These are phyloP conservation scores for Poeciliopsis paucimaculata DNA, from an alignment of 2,797 vertebrate species.

Conservation along the genomic window DNA sequence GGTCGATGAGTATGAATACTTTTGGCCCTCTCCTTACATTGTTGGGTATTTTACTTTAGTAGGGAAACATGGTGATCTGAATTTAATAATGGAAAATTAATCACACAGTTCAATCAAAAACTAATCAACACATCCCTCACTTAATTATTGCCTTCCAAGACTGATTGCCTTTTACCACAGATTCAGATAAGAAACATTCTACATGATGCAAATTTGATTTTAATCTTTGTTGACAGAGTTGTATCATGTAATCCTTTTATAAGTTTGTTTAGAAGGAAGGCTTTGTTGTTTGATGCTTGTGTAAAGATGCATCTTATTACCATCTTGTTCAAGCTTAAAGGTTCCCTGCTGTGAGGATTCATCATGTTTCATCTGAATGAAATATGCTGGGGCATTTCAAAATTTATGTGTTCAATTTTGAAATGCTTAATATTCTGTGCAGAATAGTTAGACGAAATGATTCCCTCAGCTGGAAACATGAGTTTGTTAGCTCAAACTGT, in stretches of 20 bases:
- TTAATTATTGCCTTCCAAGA: slow-evolving; percentile 33
- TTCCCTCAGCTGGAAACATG: neutral
- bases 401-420: slow-evolving; percentile 27
- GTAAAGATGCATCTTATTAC: slow-evolving; percentile 68
- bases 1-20: neutral
- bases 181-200: slow-evolving; percentile 61
- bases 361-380: slow-evolving; percentile 41
- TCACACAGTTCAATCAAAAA: slow-evolving; percentile 42
- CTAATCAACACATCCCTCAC: slow-evolving; percentile 34
- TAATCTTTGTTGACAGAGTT: slow-evolving; percentile 63
- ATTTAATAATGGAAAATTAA: slow-evolving; percentile 43
- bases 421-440: slow-evolving; percentile 10
- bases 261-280: slow-evolving; percentile 66
- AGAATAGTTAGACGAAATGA: slow-evolving; percentile 1
- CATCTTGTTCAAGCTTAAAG: slow-evolving; percentile 50
- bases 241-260: slow-evolving; percentile 72
- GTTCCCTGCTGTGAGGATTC: slow-evolving; percentile 46
- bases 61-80: slow-evolving; percentile 45
- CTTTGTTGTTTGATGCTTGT: slow-evolving; percentile 61
- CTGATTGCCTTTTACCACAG: slow-evolving; percentile 32
- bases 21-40: neutral
- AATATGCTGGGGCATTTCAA: slow-evolving; percentile 21
- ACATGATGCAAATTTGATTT: slow-evolving; percentile 58
- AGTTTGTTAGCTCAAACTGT: slow-evolving; percentile 5
- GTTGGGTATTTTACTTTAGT: slow-evolving; percentile 28